Conservation (phyloP, 2,888 invertebrate genomes). For the Sussaba pulchella region DNA sequence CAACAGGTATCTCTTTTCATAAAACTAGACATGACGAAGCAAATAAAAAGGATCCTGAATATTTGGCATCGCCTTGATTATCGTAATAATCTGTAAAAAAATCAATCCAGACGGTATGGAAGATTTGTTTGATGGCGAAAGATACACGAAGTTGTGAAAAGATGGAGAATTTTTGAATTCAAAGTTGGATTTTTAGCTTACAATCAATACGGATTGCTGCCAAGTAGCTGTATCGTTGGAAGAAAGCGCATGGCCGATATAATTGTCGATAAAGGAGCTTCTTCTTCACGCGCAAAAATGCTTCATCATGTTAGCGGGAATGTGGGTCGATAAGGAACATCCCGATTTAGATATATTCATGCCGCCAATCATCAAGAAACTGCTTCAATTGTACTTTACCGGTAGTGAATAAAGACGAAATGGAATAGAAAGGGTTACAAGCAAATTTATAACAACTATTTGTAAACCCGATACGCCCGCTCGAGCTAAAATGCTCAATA, state of each 20-base stretch:
- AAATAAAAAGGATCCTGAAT: too few relatives aligned
- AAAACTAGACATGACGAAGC: too few relatives aligned
- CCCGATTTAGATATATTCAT: constrained; percentile 12
- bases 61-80: too few relatives aligned
- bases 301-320: constrained; percentile 50
- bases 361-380: constrained; percentile 12
- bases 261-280: constrained; percentile 45
- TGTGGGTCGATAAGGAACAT: constrained; percentile 52
- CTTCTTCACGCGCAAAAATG: constrained; percentile 49
- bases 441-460: constrained; percentile 24
- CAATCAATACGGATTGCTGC: too few relatives aligned
- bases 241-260: constrained; percentile 56
- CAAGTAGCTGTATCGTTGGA: constrained; percentile 41
- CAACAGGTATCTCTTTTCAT: too few relatives aligned
- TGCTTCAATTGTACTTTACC: constrained; percentile 6
- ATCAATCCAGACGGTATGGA: too few relatives aligned
- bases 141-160: too few relatives aligned
- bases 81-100: too few relatives aligned
- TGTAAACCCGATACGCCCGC: constrained; percentile 31
- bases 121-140: too few relatives aligned
- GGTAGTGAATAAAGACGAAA: constrained; percentile 20
- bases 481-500: constrained; percentile 1
- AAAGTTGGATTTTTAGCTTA: too few relatives aligned
- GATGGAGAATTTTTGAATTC: too few relatives aligned
- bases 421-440: constrained; percentile 11